Percentiles rank a stretch among this genome's conserved stretches.
These are phyloP conservation scores for Helostoma temminkii DNA, from an alignment of 2,797 vertebrate genomes.

Conservation along the genomic window DNA sequence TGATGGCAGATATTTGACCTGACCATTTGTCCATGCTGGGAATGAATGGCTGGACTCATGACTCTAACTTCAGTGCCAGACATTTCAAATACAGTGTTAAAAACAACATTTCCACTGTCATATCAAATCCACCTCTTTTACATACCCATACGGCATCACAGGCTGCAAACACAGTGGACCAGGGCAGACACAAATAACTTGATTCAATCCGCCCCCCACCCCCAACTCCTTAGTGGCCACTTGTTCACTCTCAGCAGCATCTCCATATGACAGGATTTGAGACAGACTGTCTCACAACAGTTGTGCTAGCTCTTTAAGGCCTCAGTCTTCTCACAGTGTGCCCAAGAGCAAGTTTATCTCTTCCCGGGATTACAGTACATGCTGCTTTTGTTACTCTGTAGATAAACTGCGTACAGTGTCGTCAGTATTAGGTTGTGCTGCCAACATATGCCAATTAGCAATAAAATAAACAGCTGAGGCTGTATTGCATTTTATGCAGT, in stretches of 20 bases:
- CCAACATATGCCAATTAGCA: not conserved
- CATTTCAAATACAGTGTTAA: constrained; percentile 67
- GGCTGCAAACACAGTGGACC: constrained; percentile 73
- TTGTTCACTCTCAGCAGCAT: constrained; percentile 63
- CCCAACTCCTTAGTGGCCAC: constrained; percentile 58
- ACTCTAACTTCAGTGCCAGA: constrained; percentile 60
- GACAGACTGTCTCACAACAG: constrained; percentile 54
- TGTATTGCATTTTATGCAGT: not conserved
- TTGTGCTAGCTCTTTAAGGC: constrained; percentile 41
- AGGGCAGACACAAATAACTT: constrained; percentile 76
- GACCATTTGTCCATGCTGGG: constrained; percentile 52
- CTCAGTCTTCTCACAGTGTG: constrained; percentile 40
- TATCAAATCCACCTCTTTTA: constrained; percentile 65
- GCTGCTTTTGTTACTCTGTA: constrained; percentile 2
- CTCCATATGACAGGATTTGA: constrained; percentile 64
- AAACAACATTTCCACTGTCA: constrained; percentile 71
- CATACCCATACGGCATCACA: constrained; percentile 64
- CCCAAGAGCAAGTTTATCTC: constrained; percentile 33
- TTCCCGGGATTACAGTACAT: constrained; percentile 21
- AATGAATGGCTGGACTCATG: constrained; percentile 58
- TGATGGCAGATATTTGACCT: constrained; percentile 63
- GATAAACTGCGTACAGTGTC: no score
- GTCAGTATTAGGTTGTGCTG: not conserved
- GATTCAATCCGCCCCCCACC: no score
- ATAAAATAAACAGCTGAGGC: not conserved